These are phyloP conservation scores for Drosophila neotestacea DNA, from an alignment of 2,888 invertebrate species.

Conservation along the genomic window DNA sequence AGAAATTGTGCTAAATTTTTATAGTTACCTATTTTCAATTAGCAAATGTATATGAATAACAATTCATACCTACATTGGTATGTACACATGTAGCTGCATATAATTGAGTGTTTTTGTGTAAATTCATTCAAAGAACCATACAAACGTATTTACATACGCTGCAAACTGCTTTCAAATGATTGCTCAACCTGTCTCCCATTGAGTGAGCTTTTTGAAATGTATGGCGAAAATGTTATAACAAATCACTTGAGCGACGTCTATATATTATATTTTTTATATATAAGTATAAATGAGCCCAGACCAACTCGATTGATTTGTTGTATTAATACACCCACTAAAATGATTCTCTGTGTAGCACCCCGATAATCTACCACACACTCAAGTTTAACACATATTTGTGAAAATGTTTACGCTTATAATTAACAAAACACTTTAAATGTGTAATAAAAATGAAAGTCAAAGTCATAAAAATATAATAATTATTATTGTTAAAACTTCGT, in stretches of 20 bases:
- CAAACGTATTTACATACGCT: constrained; percentile 20
- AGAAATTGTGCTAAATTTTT: constrained; percentile 77
- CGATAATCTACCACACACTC: constrained; percentile 16
- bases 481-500: constrained; percentile 16
- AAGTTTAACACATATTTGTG: constrained; percentile 63
- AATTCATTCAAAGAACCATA: constrained; percentile 7
- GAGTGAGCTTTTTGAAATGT: constrained; percentile 60
- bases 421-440: constrained; percentile 19
- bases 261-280: constrained; percentile 74
- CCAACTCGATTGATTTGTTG: constrained; percentile 80
- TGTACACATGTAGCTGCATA: constrained; percentile 62
- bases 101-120: constrained; percentile 34
- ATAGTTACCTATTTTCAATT: constrained; percentile 63
- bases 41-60: constrained; percentile 34
- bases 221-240: constrained; percentile 52
- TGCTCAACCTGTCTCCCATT: constrained; percentile 66
- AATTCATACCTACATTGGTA: constrained; percentile 21
- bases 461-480: constrained; percentile 10
- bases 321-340: constrained; percentile 26
- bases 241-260: constrained; percentile 78
- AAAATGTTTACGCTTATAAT: constrained; percentile 72
- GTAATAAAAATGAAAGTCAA: constrained; percentile 13
- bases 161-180: constrained; percentile 43
- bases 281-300: constrained; percentile 82
- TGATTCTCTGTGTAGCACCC: constrained; percentile 37